These are phyloP conservation scores for Calameuta pallipes DNA, from an alignment of 2,888 invertebrate genomes.

Conservation along the genomic window DNA sequence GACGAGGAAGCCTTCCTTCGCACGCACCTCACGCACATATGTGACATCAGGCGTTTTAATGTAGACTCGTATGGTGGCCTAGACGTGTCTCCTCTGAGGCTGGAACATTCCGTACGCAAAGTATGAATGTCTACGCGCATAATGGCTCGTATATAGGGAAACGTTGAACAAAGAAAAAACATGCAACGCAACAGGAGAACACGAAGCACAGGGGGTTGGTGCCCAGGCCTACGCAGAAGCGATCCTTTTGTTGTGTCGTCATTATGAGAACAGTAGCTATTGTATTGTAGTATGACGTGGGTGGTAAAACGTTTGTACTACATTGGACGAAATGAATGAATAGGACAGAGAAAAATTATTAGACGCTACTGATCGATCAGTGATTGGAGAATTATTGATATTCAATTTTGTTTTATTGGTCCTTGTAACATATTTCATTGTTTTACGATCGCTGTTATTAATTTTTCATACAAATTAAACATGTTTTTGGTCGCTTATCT, in stretches of 20 bases:
- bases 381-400: not conserved
- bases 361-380: not conserved
- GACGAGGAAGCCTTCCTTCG: conserved; percentile 32
- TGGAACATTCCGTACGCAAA: not conserved
- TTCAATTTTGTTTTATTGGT: not conserved
- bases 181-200: conserved; percentile 59
- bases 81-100: conserved; percentile 1
- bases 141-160: conserved; percentile 44
- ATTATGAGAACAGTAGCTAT: not conserved
- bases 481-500: not conserved
- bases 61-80: not conserved
- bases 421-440: not conserved
- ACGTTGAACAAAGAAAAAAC: conserved; percentile 63
- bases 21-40: conserved; percentile 12
- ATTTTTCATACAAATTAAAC: not conserved
- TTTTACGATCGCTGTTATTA: not conserved
- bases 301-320: not conserved
- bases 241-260: not conserved
- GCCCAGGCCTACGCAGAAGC: conserved; percentile 5
- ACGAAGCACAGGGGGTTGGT: conserved; percentile 43
- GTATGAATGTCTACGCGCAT: conserved; percentile 9
- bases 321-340: not conserved
- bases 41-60: conserved; percentile 1
- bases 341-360: not conserved
- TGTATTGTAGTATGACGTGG: not conserved